Evolutionary conservation across 92 coral and sea anemone species (phyloP), one percentile per base, ranked within the genome.

Genomic region (Blastomussa wellsi): DNA sequence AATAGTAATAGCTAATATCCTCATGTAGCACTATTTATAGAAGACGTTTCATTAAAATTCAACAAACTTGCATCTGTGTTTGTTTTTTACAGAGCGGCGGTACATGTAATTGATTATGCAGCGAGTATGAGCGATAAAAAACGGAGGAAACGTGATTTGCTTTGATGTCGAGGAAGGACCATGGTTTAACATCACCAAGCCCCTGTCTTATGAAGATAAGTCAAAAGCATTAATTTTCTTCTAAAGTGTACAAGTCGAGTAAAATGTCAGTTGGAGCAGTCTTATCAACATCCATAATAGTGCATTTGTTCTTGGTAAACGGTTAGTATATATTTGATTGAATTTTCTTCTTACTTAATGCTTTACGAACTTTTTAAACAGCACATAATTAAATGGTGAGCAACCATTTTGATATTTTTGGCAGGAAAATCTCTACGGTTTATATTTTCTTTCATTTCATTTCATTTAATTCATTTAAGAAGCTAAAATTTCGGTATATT

Each of bases 61-160:
- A 16, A 26, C 39, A 76, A 70, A 76, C 17, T 28, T 16, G 71
- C 71, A 59, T 32, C 33, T 78, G 80, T 76, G 80, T 76, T 49
- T 76, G 80, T 49, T 20, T 31, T 76, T 52, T 15, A 31, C n/a
- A 22, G 28, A 33, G 42, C 62, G 41, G 66, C 7, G 36, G 24
- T 42, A 31, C 28, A 7, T 9, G 39, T 29, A 76, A 76, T 76
- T 5, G 39, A 33, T n/a, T 5, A 76, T 75, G 57, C 79, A 0
- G 5, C 28, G 13, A 20, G 24, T 28, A 47, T 49, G 39, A 49
- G 28, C 67, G 31, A 52, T 38, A 6, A 32, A 76, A 33, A 37
- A 29, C 12, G 16, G 24, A 70, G 14, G 28, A 9, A 36, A 35
- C 75, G 68, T 28, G 68, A 26, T 26, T 39, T 28, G 26, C 44